Evolutionary conservation across 2,113 vertebrate genomes (phyloP).

Genomic region (Oryzias woworae): DNA sequence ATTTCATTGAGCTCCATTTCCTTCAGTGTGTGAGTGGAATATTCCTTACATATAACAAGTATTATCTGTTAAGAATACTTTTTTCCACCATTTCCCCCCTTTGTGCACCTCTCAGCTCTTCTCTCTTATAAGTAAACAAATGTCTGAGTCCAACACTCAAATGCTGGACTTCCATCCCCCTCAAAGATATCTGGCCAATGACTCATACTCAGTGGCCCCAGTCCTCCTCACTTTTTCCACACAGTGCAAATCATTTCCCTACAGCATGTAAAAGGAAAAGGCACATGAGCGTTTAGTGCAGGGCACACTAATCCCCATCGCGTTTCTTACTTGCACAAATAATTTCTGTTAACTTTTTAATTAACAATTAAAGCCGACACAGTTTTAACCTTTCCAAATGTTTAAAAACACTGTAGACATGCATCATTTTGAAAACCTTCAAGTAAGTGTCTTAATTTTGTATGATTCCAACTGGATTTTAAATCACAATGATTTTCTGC

Average conservation of each 20-base stretch:
- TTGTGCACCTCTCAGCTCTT: constrained; percentile 62
- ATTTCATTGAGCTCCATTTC: background rate
- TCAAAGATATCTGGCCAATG: constrained; percentile 75
- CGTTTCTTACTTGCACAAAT: constrained; percentile 15
- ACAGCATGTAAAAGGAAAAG: constrained; percentile 61
- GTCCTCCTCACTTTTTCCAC: constrained; percentile 75
- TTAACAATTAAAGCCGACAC: constrained; percentile 4
- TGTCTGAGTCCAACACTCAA: constrained; percentile 59
- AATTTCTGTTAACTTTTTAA: constrained; percentile 7
- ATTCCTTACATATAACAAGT: constrained; percentile 1
- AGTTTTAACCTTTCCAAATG: background rate
- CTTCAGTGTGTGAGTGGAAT: background rate
- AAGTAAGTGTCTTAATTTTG: too few relatives aligned
- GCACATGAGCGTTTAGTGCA: constrained; percentile 50
- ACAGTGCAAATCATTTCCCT: constrained; percentile 74
- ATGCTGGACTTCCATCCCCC: constrained; percentile 70
- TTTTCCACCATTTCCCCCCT: constrained; percentile 55
- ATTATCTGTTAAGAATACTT: constrained; percentile 30
- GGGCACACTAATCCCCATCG: constrained; percentile 34
- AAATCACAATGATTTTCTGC: too few relatives aligned
- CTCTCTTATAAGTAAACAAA: constrained; percentile 79
- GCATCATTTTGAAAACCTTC: too few relatives aligned
- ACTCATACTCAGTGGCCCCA: constrained; percentile 69
- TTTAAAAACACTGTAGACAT: too few relatives aligned
- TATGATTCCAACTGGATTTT: too few relatives aligned